A percentile compares a stretch with the other conserved stretches of the same genome.
Evolutionary conservation across 2,113 vertebrate species (phyloP).

Genomic region (Athene cunicularia): DNA sequence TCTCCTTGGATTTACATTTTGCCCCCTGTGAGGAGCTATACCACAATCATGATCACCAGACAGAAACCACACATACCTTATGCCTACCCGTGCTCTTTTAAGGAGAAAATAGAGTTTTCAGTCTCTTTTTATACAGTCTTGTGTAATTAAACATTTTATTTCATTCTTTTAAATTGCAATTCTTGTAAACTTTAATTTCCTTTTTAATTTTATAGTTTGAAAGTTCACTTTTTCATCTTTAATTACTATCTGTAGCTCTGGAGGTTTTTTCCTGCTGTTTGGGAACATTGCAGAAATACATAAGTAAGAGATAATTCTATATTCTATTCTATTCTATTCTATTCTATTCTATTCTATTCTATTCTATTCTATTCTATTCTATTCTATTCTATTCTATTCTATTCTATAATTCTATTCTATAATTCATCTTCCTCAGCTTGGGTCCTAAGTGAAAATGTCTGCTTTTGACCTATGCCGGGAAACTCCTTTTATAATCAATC

Average conservation of each 20-base stretch:
- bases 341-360: no score
- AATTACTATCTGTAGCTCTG: neutral
- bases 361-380: no score
- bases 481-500: neutral
- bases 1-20: neutral
- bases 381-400: no score
- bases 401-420: no score
- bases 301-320: neutral
- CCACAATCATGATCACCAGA: neutral
- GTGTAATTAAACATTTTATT: neutral
- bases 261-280: neutral
- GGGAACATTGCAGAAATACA: neutral
- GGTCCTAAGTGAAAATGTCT: neutral
- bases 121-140: neutral
- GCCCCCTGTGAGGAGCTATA: neutral
- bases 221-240: neutral
- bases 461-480: neutral
- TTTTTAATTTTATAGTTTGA: neutral
- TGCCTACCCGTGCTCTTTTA: neutral
- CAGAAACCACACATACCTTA: fast-evolving
- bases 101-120: neutral
- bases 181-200: neutral
- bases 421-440: neutral
- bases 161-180: neutral
- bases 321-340: no score